Conservation (phyloP, 1,140 invertebrate genomes). For the Drosophila ambigua region DNA sequence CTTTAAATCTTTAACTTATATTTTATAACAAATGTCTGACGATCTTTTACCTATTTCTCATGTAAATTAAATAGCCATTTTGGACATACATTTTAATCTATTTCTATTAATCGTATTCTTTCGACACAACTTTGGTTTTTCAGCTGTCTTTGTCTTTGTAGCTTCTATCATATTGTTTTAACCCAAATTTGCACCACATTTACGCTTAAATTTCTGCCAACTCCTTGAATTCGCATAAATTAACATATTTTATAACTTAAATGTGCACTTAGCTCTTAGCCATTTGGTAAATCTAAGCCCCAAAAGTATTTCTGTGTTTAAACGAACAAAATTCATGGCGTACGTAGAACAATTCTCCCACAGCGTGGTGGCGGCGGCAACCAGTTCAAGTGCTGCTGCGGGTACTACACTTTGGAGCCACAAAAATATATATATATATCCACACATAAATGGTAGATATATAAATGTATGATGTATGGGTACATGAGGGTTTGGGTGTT, state of each 20-base stretch:
- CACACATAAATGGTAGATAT: not conserved
- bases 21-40: no score
- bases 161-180: not conserved
- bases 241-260: slow-evolving; percentile 52
- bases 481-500: slow-evolving; percentile 49
- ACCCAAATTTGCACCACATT: slow-evolving; percentile 8
- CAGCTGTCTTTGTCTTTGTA: not conserved
- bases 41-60: no score
- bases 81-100: no score
- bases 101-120: no score
- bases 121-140: no score
- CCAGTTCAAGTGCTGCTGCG: slow-evolving; percentile 71
- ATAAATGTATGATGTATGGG: slow-evolving; percentile 1
- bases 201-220: not conserved
- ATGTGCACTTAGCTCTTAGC: slow-evolving; percentile 26
- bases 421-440: slow-evolving; percentile 24
- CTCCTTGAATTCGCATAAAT: slow-evolving; percentile 26
- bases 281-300: slow-evolving; percentile 26
- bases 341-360: slow-evolving; percentile 55
- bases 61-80: no score
- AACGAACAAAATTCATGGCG: slow-evolving; percentile 55
- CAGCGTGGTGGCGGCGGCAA: slow-evolving; percentile 41
- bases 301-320: slow-evolving; percentile 52
- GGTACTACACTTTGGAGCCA: slow-evolving; percentile 57
- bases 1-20: no score